These are phyloP conservation scores for Acanthacorydalis orientalis DNA, from an alignment of 2,888 invertebrate genomes.

Conservation along the genomic window DNA sequence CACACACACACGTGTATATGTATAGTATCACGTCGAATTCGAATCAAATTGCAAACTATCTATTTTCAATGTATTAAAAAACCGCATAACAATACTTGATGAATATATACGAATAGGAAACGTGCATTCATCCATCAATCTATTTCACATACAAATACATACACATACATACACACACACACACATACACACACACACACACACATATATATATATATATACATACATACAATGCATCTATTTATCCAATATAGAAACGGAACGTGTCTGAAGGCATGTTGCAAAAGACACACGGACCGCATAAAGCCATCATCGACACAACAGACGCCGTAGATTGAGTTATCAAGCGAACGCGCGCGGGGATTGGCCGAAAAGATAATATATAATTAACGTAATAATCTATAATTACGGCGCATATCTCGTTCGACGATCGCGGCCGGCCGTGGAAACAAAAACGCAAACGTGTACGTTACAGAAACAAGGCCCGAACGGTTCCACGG, in stretches of 20 bases:
- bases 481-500: too few species aligned
- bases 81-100: too few species aligned
- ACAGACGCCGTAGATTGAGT: conserved; percentile 1
- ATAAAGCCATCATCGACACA: neutral
- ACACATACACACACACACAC: neutral
- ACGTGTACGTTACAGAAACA: conserved; percentile 12
- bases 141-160: too few species aligned
- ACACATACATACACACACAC: neutral
- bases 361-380: conserved; percentile 5
- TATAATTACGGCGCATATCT: conserved; percentile 5
- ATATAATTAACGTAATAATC: conserved; percentile 6
- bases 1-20: too few species aligned
- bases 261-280: neutral
- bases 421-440: conserved; percentile 16
- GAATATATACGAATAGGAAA: too few species aligned
- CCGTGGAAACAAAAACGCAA: conserved; percentile 23
- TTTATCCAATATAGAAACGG: neutral
- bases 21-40: too few species aligned
- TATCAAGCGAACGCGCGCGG: neutral
- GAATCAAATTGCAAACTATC: too few species aligned
- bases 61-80: too few species aligned
- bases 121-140: too few species aligned
- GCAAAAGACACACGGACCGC: neutral
- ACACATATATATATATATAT: neutral
- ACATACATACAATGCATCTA: too few species aligned